Conservation (phyloP, 1,140 invertebrate species). For the Drosophila rufa region DNA sequence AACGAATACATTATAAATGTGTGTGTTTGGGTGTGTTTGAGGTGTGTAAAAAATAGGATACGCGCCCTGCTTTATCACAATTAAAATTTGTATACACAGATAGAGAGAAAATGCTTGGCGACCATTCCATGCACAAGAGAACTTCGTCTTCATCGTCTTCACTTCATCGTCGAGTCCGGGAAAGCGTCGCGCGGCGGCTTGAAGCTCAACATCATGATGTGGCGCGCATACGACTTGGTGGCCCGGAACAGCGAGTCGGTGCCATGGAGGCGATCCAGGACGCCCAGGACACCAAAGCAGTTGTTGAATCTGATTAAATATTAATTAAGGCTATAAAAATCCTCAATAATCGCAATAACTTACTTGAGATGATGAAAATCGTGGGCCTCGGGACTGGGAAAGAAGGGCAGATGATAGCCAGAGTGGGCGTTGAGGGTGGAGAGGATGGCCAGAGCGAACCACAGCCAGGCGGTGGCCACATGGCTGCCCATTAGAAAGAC, state of each 20-base stretch:
- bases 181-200: slow-evolving; percentile 90
- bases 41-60: slow-evolving; percentile 45
- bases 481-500: slow-evolving; percentile 93
- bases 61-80: slow-evolving; percentile 35
- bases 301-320: slow-evolving; percentile 90
- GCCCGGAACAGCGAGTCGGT: slow-evolving; percentile 92
- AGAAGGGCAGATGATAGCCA: slow-evolving; percentile 95
- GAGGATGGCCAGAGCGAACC: slow-evolving; percentile 92
- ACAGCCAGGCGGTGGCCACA: slow-evolving; percentile 92
- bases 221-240: slow-evolving; percentile 90
- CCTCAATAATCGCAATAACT: slow-evolving; percentile 43
- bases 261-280: slow-evolving; percentile 94
- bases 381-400: slow-evolving; percentile 95
- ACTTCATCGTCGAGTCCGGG: slow-evolving; percentile 88
- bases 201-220: slow-evolving; percentile 93
- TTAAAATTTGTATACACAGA: slow-evolving; percentile 44
- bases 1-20: slow-evolving; percentile 1
- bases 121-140: slow-evolving; percentile 1
- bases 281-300: slow-evolving; percentile 93
- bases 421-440: slow-evolving; percentile 94
- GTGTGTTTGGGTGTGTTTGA: not conserved
- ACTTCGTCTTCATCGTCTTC: slow-evolving; percentile 1
- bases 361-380: slow-evolving; percentile 96
- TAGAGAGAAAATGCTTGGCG: slow-evolving; percentile 4
- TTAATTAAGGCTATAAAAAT: not conserved